These are phyloP conservation scores for Drosophila setifemur DNA, from an alignment of 1,140 invertebrate species.

Conservation along the genomic window DNA sequence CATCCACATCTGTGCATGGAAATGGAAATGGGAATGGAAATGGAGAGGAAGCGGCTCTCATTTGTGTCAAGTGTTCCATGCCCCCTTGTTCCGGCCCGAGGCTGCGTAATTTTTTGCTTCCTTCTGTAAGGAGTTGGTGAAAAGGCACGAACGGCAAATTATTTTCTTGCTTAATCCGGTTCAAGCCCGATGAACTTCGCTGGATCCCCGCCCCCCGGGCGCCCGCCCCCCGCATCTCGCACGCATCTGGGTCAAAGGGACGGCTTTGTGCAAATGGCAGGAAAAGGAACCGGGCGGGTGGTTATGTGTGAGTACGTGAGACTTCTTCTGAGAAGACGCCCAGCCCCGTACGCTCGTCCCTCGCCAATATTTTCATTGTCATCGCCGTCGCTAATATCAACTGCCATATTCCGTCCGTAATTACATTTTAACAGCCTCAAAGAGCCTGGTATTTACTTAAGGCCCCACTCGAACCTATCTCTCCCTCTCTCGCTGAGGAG, in stretches of 20 bases:
- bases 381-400: conserved; percentile 73
- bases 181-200: conserved; percentile 66
- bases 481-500: too few species aligned
- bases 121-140: conserved; percentile 49
- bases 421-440: conserved; percentile 74
- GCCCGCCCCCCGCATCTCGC: conserved; percentile 17
- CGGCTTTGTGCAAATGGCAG: conserved; percentile 52
- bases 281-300: conserved; percentile 12
- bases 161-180: conserved; percentile 79
- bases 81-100: not conserved
- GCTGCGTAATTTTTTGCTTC: conserved; percentile 22
- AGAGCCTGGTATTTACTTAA: conserved; percentile 63
- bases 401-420: conserved; percentile 57
- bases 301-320: conserved; percentile 10
- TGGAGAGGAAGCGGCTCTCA: conserved; percentile 44
- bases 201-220: conserved; percentile 10
- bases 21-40: conserved; percentile 11
- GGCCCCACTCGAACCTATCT: conserved; percentile 29
- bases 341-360: conserved; percentile 37
- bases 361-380: conserved; percentile 67
- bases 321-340: conserved; percentile 27
- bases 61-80: conserved; percentile 53
- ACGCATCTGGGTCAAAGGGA: conserved; percentile 70
- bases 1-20: not conserved
- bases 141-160: conserved; percentile 79